phyloP scores from a whole-genome alignment of 2,113 vertebrate genomes.

The Phrynocephalus versicolor region DNA sequence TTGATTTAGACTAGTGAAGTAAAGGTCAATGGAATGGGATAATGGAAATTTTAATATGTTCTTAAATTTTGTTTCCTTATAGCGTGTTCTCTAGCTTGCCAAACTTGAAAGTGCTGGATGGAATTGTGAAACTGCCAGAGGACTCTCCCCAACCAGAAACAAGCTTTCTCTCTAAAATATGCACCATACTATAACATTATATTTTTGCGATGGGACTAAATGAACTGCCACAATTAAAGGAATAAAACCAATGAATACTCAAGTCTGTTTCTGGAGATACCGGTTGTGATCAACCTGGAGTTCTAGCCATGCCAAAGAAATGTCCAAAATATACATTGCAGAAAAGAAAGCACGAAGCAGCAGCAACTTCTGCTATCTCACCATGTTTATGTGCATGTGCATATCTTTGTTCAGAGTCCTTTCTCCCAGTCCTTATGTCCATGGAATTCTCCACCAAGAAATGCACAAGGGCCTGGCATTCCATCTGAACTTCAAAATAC shows the following conservation, averaged over 20 bases:
- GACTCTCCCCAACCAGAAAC: slow-evolving; percentile 74
- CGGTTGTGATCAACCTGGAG: not conserved
- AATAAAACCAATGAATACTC: slow-evolving; percentile 6
- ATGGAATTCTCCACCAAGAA: not conserved
- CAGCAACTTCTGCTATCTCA: not conserved
- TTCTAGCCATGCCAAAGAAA: not conserved
- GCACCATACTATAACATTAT: slow-evolving; percentile 79
- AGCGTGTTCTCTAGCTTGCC: slow-evolving; percentile 94
- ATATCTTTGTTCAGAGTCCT: not conserved
- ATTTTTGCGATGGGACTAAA: slow-evolving; percentile 15
- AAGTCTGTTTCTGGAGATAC: not conserved
- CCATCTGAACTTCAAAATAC: not conserved
- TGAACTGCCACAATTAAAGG: slow-evolving; percentile 12
- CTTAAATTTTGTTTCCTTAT: slow-evolving; percentile 50
- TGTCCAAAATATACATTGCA: not conserved
- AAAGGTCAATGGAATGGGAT: not conserved
- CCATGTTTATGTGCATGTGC: too few species aligned
- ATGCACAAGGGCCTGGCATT: too few species aligned
- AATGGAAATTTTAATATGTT: not conserved
- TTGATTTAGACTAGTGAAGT: too few species aligned
- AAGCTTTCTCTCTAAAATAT: slow-evolving; percentile 78
- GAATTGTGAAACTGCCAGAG: slow-evolving; percentile 88
- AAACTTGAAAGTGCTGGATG: slow-evolving; percentile 92
- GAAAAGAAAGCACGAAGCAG: not conserved
- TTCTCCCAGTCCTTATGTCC: not conserved